Evolutionary conservation across 1,140 invertebrate species (phyloP).

Genomic region (Leguminivora glycinivorella): DNA sequence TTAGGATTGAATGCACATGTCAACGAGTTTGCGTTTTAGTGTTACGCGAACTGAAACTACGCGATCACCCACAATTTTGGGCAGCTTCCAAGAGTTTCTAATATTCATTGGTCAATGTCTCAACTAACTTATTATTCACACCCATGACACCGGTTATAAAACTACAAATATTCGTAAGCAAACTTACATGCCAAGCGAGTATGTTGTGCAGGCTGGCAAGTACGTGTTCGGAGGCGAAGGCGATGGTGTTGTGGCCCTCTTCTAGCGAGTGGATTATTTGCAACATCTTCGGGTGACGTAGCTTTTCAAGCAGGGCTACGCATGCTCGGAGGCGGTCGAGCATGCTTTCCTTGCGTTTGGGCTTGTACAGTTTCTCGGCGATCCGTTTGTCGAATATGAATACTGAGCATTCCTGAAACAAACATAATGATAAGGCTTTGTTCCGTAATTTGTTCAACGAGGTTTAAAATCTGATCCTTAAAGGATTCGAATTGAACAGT

Average conservation of each 20-base stretch:
- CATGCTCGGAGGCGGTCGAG: conserved; percentile 93
- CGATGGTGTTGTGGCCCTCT: conserved; percentile 91
- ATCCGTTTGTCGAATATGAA: conserved; percentile 97
- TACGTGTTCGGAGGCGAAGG: conserved; percentile 95
- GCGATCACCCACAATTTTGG: no score
- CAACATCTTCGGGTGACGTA: conserved; percentile 91
- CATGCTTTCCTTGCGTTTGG: conserved; percentile 94
- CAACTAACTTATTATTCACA: no score
- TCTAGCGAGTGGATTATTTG: conserved; percentile 88
- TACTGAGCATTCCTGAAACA: conserved; percentile 94
- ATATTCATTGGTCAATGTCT: no score
- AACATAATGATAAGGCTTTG: conserved; percentile 35
- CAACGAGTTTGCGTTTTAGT: no score
- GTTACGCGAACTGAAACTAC: no score
- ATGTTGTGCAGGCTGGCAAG: conserved; percentile 93
- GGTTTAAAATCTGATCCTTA: no score
- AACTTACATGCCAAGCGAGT: conserved; percentile 85
- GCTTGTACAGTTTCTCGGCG: conserved; percentile 96
- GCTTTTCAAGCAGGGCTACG: conserved; percentile 89
- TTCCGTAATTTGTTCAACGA: no score
- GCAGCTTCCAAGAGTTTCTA: no score
- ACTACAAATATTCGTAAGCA: neutral
- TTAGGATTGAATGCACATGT: no score
- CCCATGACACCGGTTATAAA: no score
- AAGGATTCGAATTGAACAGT: no score